Percentiles rank a stretch among this genome's conserved stretches.
Evolutionary conservation across 2,113 vertebrate genomes (phyloP).

Genomic region (Orientallactaga bullata): DNA sequence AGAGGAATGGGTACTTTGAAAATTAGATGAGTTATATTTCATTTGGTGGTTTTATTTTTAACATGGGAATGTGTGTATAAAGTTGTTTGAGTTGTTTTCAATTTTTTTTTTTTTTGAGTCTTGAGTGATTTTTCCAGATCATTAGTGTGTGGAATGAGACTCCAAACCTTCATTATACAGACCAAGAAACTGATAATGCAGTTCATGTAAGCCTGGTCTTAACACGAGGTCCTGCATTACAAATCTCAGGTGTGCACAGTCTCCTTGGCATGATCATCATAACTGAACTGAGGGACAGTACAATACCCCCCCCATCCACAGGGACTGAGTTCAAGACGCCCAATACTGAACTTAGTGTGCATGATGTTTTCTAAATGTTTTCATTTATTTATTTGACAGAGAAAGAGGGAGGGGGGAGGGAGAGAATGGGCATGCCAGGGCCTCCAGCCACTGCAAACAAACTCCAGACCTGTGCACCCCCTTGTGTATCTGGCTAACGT

Average conservation of each 20-base stretch:
- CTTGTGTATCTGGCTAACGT: too few relatives aligned
- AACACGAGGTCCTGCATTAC: background rate
- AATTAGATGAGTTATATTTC: slow-evolving; percentile 8
- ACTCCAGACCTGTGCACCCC: too few relatives aligned
- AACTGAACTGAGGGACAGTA: background rate
- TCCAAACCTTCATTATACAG: background rate
- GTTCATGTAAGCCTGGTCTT: background rate
- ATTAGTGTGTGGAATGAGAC: background rate
- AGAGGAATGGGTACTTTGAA: background rate
- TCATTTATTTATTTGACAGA: too few relatives aligned
- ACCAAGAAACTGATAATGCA: background rate
- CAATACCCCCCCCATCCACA: background rate
- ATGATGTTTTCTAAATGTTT: too few relatives aligned
- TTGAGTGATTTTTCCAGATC: slow-evolving; percentile 6
- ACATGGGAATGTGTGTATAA: background rate
- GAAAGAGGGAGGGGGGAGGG: too few relatives aligned
- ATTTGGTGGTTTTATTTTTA: background rate
- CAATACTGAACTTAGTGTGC: background rate
- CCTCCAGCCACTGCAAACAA: too few relatives aligned
- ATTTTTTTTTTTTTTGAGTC: background rate
- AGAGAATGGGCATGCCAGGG: too few relatives aligned
- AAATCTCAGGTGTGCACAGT: background rate
- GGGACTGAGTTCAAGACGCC: too few relatives aligned
- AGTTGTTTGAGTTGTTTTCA: background rate
- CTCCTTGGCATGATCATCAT: background rate